A percentile compares a stretch with the other conserved stretches of the same genome.
Conservation (phyloP, 1,140 invertebrate species). For the Meloidogyne hapla region DNA sequence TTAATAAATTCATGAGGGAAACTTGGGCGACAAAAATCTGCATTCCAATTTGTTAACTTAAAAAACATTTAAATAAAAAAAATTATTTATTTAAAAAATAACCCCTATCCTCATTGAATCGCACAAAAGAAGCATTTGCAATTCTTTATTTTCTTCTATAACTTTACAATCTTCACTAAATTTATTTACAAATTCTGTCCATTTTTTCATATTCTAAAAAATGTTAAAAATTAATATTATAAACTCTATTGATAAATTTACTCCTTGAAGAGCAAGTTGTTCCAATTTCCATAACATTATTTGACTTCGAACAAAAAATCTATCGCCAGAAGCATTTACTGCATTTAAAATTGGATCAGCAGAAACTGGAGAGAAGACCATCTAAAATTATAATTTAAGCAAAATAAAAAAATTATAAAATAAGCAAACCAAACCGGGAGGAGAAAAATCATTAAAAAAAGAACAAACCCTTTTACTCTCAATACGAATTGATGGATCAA, state of each 20-base stretch:
- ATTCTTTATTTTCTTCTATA: conserved; percentile 26
- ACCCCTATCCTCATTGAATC: conserved; percentile 37
- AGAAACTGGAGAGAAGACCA: conserved; percentile 30
- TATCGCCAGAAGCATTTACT: neutral
- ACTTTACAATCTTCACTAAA: conserved; percentile 25
- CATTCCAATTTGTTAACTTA: conserved; percentile 26
- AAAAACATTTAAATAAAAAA: conserved; percentile 1
- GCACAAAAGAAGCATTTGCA: conserved; percentile 26
- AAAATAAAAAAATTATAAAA: neutral
- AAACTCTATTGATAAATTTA: neutral
- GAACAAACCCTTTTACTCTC: conserved; percentile 15
- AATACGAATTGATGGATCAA: conserved; percentile 13
- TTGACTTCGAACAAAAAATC: conserved; percentile 15
- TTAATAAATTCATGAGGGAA: neutral
- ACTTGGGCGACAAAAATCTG: conserved; percentile 17
- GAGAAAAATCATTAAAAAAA: neutral
- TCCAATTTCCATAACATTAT: conserved; percentile 39
- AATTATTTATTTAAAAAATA: neutral
- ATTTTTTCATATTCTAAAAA: conserved; percentile 29
- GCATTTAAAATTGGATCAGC: conserved; percentile 33
- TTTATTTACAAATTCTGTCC: conserved; percentile 34
- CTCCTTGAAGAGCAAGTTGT: conserved; percentile 28
- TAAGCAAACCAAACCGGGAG: too few relatives aligned
- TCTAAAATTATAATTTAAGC: conserved; percentile 11
- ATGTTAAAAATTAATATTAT: neutral